Base-by-base conservation (phyloP, 2,797 vertebrate genomes). In the Gephyroberyx darwinii region DNA sequence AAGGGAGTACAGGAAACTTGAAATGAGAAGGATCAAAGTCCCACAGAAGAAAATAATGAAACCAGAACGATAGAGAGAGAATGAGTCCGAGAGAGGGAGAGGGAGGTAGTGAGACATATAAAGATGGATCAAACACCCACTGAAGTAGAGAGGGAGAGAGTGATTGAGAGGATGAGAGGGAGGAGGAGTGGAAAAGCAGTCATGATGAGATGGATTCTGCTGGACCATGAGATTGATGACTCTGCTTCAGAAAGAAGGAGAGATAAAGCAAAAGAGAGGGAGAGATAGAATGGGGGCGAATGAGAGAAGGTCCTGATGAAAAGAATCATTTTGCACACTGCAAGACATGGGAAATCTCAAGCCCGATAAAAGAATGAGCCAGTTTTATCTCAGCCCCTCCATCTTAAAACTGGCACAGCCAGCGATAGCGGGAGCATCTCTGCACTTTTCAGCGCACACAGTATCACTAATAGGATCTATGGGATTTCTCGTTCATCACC, bases 211-310 rank as follows among this genome's bases (percentile, higher is more conserved):
- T 86, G 84, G 86, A 83, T 88, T 87, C 75, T 75, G 77, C 81
- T 81, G 80, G 84, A 90, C 87, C 86, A 55, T 84, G 83, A 91
- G 91, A 91, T 91, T 92, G 90, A 92, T 91, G 89, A 85, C 84
- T 84, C 80, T 74, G 77, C 81, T 84, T 71, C 72, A 57, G 82
- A 80, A 56, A 69, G 78, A 71, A 63, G 63, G 57, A 22, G 37
- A 78, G 69, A 31, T 68, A 59, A 41, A 33, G 31, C 31, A 69
- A 74, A 26, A 17, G 31, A 47, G 67, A 65, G 62, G 65, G 71
- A 52, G 75, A 85, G 87, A 84, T 77, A 76, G 60, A 22, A 64
- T 37, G 3, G 7, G 19, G 43, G 26, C 56, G 48, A 59, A 50
- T 16, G 39, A 63, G 54, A 77, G 77, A 76, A 82, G 76, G 74